Base-by-base conservation (phyloP, 2,113 vertebrate genomes). In the Sardina pilchardus region DNA sequence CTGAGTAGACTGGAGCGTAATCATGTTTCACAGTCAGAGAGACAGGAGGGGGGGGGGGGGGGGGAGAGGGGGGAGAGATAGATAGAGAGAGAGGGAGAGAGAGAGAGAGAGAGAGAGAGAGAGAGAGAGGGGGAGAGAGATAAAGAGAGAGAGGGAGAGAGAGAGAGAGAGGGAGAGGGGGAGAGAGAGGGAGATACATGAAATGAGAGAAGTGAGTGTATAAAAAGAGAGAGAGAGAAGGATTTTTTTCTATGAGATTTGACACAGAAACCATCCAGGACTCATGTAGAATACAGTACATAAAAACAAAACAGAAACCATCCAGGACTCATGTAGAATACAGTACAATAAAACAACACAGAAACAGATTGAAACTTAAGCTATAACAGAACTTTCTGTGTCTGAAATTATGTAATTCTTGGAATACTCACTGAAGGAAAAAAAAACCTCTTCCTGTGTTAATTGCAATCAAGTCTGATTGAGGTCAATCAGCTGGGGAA, bases 381-480 rank as follows among this genome's bases (percentile, higher is more conserved):
- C 53, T 6, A 59, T 24, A 17, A 59, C 19, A 59, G 53, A 21
- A 47, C 19, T 24, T 78, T 34, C 34, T 17, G 12, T 36, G 36
- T 36, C 71, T 36, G 4, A 34, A 30, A 39, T 78, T 36, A 78
- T 78, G 34, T 39, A 78, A 78, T 78, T 78, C 71, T 36, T 78
- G 71, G 71, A 59, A 78, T 36, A 78, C 10, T 78, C 4, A 78
- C 4, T 36, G 30, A 34, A 34, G 26, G 39, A 78, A 78, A 78
- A 78, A 78, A 78, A 34, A 56, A 2, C 19, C 53, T 59, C 71
- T 78, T 78, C 34, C 30, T 78, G 30, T 78, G 71, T 16, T 36
- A 78, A 78, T 78, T 78, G 71, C 71, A 78, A 78, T 39, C 71
- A 78, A 78, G 30, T 39, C 71, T 78, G 26, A 78, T 39, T 34